Percentiles rank a stretch among this genome's conserved stretches.
phyloP scores from a whole-genome alignment of 2,797 vertebrate genomes.

The Platalea minor region DNA sequence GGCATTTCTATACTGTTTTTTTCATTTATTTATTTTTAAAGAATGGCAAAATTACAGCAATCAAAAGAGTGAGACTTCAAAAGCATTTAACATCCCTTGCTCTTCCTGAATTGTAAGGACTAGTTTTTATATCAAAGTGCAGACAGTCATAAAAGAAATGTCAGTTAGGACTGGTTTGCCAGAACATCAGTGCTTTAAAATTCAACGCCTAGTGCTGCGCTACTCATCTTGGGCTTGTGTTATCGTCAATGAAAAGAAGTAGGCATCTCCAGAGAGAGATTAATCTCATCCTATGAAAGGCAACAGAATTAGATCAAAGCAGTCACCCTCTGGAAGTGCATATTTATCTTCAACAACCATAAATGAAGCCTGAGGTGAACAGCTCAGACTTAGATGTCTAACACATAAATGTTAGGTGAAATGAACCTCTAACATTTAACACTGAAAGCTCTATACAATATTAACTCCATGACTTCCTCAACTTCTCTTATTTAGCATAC shows the following conservation, averaged over 20 bases:
- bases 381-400: background rate
- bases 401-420: background rate
- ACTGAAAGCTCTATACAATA: background rate
- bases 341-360: constrained; percentile 41
- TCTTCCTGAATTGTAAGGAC: background rate
- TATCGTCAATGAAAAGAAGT: background rate
- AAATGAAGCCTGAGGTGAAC: constrained; percentile 41
- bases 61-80: background rate
- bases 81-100: background rate
- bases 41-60: background rate
- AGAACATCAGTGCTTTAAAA: constrained; percentile 13
- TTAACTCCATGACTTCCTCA: background rate
- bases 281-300: constrained; percentile 17
- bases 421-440: background rate
- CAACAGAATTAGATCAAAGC: constrained; percentile 47
- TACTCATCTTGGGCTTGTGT: background rate
- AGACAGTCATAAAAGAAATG: constrained; percentile 4
- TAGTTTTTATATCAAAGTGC: constrained; percentile 10
- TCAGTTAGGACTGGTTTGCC: background rate
- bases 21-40: background rate
- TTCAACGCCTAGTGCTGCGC: background rate
- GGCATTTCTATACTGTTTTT: background rate
- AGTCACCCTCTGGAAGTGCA: constrained; percentile 21
- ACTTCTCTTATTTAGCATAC: background rate
- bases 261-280: constrained; percentile 19